These are phyloP conservation scores for Trypoxylon attenuatum DNA, from an alignment of 2,888 invertebrate genomes.

Conservation along the genomic window DNA sequence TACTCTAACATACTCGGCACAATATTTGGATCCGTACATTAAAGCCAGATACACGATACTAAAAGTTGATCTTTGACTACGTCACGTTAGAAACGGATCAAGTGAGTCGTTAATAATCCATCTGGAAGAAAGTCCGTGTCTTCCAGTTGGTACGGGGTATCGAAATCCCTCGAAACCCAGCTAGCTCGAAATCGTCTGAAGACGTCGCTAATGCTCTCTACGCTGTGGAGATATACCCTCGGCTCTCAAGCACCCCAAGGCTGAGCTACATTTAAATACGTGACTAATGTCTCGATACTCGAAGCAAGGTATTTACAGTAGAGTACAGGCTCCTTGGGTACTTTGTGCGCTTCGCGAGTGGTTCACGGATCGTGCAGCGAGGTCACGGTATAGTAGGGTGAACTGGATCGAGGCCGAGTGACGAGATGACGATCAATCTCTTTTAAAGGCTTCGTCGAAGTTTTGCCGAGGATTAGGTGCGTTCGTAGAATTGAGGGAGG, in stretches of 20 bases:
- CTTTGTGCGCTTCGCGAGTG: slow-evolving; percentile 29
- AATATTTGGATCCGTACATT: too few relatives aligned
- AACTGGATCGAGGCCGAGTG: slow-evolving; percentile 40
- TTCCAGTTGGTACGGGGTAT: neutral
- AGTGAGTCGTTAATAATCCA: slow-evolving; percentile 31
- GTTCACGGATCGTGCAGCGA: slow-evolving; percentile 1
- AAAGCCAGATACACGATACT: neutral
- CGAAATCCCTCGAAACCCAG: slow-evolving; percentile 27
- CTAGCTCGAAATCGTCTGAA: slow-evolving; percentile 31
- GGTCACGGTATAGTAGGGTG: neutral
- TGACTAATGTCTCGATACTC: slow-evolving; percentile 62
- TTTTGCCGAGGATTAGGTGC: slow-evolving; percentile 58
- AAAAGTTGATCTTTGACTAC: neutral
- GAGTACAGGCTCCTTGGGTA: slow-evolving; percentile 23
- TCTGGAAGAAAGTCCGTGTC: slow-evolving; percentile 7
- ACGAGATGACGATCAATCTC: slow-evolving; percentile 65
- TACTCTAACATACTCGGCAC: neutral
- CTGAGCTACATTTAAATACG: slow-evolving; percentile 60
- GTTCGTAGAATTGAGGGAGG: slow-evolving; percentile 34
- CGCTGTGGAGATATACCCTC: slow-evolving; percentile 11
- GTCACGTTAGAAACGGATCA: neutral
- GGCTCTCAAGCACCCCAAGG: slow-evolving; percentile 15
- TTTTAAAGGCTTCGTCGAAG: slow-evolving; percentile 62
- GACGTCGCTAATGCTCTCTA: slow-evolving; percentile 45
- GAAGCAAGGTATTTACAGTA: slow-evolving; percentile 48